These are phyloP conservation scores for Peromyscus maniculatus DNA, from an alignment of 2,113 vertebrate genomes.

Conservation along the genomic window DNA sequence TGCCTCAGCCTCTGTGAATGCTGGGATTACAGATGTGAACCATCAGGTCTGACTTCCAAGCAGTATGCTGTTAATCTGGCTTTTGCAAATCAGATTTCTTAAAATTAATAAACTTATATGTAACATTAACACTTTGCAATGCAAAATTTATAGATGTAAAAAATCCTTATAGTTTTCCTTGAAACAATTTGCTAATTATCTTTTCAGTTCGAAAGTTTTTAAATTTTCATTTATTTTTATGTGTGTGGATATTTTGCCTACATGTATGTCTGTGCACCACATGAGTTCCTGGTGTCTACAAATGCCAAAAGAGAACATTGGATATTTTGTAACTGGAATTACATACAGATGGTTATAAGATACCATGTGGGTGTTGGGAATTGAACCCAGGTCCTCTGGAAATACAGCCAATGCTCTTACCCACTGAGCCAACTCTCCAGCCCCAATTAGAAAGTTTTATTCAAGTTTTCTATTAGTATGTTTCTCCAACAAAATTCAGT, in stretches of 20 bases:
- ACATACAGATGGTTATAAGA: neutral
- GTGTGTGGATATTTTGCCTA: neutral
- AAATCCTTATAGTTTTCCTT: slow-evolving; percentile 51
- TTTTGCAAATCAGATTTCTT: slow-evolving; percentile 42
- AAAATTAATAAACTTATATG: neutral
- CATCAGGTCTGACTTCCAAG: neutral
- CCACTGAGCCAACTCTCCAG: neutral
- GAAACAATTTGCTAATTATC: slow-evolving; percentile 48
- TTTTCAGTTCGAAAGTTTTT: slow-evolving; percentile 55
- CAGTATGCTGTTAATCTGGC: neutral
- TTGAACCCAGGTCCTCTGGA: neutral
- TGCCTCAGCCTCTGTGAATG: neutral
- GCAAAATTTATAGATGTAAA: slow-evolving; percentile 47
- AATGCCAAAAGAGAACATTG: neutral
- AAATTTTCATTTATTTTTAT: slow-evolving; percentile 20
- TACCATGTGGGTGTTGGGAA: neutral
- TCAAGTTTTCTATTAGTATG: neutral
- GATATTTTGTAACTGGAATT: neutral
- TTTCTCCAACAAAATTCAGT: slow-evolving; percentile 56
- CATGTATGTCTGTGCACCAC: neutral
- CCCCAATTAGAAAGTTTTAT: slow-evolving; percentile 40
- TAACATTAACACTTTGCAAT: slow-evolving; percentile 67
- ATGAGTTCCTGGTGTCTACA: neutral
- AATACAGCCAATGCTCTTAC: neutral
- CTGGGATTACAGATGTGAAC: neutral